Conservation (phyloP, 2,797 vertebrate species). For the Cirrhinus mrigala region DNA sequence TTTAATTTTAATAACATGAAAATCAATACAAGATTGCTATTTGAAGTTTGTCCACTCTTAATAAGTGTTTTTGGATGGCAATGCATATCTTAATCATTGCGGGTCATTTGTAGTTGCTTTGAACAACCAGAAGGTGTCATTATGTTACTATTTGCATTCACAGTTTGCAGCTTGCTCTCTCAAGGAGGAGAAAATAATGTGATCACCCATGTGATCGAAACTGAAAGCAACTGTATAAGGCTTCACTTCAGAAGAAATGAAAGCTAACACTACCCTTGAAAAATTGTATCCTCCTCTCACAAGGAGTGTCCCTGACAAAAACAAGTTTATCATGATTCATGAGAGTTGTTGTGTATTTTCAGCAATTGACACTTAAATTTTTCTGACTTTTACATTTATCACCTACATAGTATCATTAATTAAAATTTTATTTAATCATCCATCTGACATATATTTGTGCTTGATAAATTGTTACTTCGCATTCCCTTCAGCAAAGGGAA, state of each 20-base stretch:
- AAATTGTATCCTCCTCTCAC: constrained; percentile 22
- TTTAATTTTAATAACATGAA: no score
- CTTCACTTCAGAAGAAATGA: constrained; percentile 71
- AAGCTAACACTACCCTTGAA: constrained; percentile 60
- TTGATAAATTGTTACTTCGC: not conserved
- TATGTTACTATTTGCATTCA: not conserved
- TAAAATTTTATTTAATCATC: not conserved
- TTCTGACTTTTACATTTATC: not conserved
- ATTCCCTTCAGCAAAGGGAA: not conserved
- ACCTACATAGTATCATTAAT: not conserved
- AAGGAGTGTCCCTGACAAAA: constrained; percentile 2
- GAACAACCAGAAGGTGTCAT: constrained; percentile 6
- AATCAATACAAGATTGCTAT: no score
- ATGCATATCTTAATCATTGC: not conserved
- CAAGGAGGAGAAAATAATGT: not conserved
- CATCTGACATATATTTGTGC: not conserved
- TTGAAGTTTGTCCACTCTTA: no score
- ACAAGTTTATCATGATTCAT: not conserved
- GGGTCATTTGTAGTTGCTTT: not conserved
- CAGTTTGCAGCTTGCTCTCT: not conserved
- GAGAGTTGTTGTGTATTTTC: not conserved
- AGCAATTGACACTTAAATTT: not conserved
- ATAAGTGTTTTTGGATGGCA: no score
- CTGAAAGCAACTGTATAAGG: constrained; percentile 59
- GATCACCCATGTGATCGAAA: constrained; percentile 65